These are phyloP conservation scores for Exaiptasia diaphana DNA, from an alignment of 64 coral and sea anemone genomes.

Conservation along the genomic window DNA sequence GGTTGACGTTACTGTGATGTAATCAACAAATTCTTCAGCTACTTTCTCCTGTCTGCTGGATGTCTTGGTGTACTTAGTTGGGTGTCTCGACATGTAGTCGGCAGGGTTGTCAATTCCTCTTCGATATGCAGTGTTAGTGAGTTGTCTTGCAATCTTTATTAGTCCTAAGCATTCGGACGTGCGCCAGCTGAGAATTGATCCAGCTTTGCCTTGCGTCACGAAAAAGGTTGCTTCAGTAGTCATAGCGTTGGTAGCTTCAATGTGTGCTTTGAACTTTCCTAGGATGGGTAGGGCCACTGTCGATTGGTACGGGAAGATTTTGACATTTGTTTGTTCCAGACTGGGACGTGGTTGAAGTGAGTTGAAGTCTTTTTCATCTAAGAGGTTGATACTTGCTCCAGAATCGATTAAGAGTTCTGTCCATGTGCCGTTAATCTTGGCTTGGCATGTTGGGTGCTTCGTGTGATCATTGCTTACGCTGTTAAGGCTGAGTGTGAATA, in stretches of 20 bases:
- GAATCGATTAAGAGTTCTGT: slow-evolving; percentile 39
- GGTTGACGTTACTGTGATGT: background rate
- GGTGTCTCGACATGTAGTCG: slow-evolving; percentile 41
- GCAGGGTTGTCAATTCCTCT: slow-evolving; percentile 17
- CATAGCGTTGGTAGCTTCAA: background rate
- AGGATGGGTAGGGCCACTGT: slow-evolving; percentile 32
- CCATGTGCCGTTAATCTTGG: background rate
- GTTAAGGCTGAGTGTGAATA: slow-evolving; percentile 2
- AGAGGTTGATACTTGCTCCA: slow-evolving; percentile 57
- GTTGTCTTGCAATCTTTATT: slow-evolving; percentile 8
- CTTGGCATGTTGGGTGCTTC: slow-evolving; percentile 29
- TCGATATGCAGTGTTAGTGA: slow-evolving; percentile 27
- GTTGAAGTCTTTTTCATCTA: slow-evolving; percentile 49
- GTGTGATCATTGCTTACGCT: background rate
- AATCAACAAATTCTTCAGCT: slow-evolving; percentile 49
- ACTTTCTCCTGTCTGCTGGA: slow-evolving; percentile 21
- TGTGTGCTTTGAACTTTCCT: slow-evolving; percentile 17
- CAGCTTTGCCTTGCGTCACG: slow-evolving; percentile 33
- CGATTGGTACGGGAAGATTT: slow-evolving; percentile 39
- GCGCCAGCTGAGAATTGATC: slow-evolving; percentile 61
- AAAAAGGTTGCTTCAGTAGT: slow-evolving; percentile 7
- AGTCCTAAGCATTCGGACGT: slow-evolving; percentile 25
- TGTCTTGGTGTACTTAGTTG: slow-evolving; percentile 10
- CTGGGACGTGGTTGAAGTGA: slow-evolving; percentile 6
- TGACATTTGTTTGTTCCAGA: slow-evolving; percentile 1